Conservation (phyloP, 1,140 invertebrate species). For the Drosophila tristis region DNA sequence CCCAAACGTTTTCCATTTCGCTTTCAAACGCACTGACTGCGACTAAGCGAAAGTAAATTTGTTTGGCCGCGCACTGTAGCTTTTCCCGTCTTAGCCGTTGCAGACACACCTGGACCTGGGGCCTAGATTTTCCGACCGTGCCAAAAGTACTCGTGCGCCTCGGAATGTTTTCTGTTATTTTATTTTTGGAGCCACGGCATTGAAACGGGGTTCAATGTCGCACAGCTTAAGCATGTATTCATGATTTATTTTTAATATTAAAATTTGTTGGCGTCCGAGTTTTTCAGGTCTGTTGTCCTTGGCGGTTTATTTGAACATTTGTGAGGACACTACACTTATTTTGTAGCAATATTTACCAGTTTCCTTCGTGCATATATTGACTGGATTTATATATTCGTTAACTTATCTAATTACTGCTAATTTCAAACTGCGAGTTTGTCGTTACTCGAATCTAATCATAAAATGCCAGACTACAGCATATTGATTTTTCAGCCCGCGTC, state of each 20-base stretch:
- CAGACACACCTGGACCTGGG: background rate
- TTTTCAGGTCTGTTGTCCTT: constrained; percentile 15
- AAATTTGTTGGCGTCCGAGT: constrained; percentile 21
- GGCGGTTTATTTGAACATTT: background rate
- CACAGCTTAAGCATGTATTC: constrained; percentile 52
- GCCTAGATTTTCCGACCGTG: constrained; percentile 6
- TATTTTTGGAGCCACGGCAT: constrained; percentile 72
- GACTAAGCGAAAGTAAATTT: constrained; percentile 57
- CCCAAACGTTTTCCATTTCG: constrained; percentile 59
- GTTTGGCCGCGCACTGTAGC: constrained; percentile 14
- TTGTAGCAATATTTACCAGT: constrained; percentile 20
- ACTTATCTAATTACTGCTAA: constrained; percentile 58
- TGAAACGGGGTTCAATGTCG: constrained; percentile 71
- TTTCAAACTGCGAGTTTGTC: constrained; percentile 74
- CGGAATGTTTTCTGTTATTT: constrained; percentile 34
- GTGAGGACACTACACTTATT: background rate
- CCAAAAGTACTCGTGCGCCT: constrained; percentile 27
- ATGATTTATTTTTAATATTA: constrained; percentile 69
- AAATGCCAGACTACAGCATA: constrained; percentile 16
- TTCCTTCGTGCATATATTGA: constrained; percentile 11
- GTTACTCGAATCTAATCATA: constrained; percentile 43
- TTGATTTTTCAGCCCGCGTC: constrained; percentile 42
- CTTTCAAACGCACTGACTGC: constrained; percentile 61
- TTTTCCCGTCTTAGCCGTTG: constrained; percentile 6
- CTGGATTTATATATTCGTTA: constrained; percentile 48